Percentiles rank a stretch among this genome's conserved stretches.
Conservation (phyloP, 1,140 invertebrate species). For the Philopotamus ludificatus region DNA sequence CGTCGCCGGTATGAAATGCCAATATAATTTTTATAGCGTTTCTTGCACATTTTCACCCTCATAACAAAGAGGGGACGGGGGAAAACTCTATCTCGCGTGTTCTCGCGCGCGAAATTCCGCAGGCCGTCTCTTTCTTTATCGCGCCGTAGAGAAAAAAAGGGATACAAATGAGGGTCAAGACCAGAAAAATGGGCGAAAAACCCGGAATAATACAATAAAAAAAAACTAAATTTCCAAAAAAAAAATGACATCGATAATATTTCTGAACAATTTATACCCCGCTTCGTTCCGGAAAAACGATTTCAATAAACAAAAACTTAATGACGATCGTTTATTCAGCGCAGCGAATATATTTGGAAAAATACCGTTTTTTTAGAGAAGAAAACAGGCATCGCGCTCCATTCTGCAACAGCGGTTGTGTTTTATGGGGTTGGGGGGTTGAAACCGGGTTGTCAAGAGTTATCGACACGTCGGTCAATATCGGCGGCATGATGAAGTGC, state of each 20-base stretch:
- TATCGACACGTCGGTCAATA: neutral
- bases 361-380: too few relatives aligned
- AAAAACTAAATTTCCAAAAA: conserved; percentile 20
- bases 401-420: neutral
- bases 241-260: conserved; percentile 30
- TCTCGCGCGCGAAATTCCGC: neutral
- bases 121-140: neutral
- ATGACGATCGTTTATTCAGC: too few relatives aligned
- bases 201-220: conserved; percentile 27
- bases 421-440: too few relatives aligned
- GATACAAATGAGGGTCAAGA: conserved; percentile 29
- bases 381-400: too few relatives aligned
- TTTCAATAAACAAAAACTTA: too few relatives aligned
- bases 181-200: conserved; percentile 19
- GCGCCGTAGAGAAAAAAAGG: conserved; percentile 14
- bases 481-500: neutral
- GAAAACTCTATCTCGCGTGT: too few relatives aligned
- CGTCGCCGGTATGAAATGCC: neutral
- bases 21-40: neutral
- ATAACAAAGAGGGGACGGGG: too few relatives aligned
- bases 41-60: neutral
- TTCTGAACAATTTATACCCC: conserved; percentile 6
- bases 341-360: too few relatives aligned
- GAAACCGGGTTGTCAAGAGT: neutral
- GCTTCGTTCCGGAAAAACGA: too few relatives aligned